These are phyloP conservation scores for Rhodophaea formosa DNA, from an alignment of 2,888 invertebrate genomes.

Conservation along the genomic window DNA sequence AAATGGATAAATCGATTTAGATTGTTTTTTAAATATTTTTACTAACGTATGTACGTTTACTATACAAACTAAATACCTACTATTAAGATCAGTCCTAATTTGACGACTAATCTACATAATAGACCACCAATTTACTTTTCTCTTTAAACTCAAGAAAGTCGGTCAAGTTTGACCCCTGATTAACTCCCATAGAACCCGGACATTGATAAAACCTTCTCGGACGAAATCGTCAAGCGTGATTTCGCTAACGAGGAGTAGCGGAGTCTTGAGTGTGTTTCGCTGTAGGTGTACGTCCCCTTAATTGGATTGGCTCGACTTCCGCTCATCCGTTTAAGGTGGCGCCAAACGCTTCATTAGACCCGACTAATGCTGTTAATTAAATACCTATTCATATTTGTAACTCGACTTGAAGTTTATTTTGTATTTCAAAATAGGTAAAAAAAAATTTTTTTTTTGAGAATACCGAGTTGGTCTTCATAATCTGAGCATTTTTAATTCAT, in stretches of 20 bases:
- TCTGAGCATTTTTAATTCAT: too few species aligned
- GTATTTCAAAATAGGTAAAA: neutral
- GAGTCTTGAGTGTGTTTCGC: conserved; percentile 71
- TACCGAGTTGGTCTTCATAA: too few species aligned
- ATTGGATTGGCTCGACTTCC: conserved; percentile 74
- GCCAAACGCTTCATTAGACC: conserved; percentile 66
- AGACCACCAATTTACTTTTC: too few species aligned
- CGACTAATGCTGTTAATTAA: conserved; percentile 66
- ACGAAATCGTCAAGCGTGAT: conserved; percentile 48
- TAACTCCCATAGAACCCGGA: conserved; percentile 14
- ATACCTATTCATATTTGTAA: conserved; percentile 49
- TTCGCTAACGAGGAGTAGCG: conserved; percentile 55
- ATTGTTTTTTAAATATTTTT: too few species aligned
- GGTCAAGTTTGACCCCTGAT: neutral
- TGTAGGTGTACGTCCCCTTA: conserved; percentile 67
- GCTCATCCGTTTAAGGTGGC: conserved; percentile 73
- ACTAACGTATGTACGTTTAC: too few species aligned
- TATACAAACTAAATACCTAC: too few species aligned
- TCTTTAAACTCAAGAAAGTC: too few species aligned
- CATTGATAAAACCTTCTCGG: conserved; percentile 34
- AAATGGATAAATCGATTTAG: too few species aligned
- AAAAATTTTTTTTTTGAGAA: too few species aligned
- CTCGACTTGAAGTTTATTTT: neutral
- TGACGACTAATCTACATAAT: too few species aligned
- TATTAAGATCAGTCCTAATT: too few species aligned